Percentiles rank a stretch among this genome's conserved stretches.
Conservation (phyloP, 2,888 invertebrate genomes). For the Zaprionus obscuricornis region DNA sequence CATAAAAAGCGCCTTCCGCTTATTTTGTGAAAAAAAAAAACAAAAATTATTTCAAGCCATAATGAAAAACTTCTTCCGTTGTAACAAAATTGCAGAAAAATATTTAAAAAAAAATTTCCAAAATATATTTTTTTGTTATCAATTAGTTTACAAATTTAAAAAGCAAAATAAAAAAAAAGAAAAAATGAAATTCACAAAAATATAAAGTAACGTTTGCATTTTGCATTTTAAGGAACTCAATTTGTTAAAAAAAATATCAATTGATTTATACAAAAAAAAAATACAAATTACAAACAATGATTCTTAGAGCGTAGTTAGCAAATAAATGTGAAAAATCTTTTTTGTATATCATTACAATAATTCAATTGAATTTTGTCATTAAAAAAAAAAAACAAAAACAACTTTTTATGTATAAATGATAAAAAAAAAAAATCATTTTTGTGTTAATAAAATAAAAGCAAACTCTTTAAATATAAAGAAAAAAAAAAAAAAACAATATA, state of each 20-base stretch:
- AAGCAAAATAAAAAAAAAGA: slow-evolving; percentile 1
- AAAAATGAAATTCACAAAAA: too few species aligned
- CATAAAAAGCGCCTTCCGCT: slow-evolving; percentile 31
- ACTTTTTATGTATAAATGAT: slow-evolving; percentile 30
- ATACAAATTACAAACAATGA: slow-evolving; percentile 15
- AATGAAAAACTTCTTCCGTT: slow-evolving; percentile 11
- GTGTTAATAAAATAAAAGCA: slow-evolving; percentile 30
- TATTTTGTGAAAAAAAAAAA: slow-evolving; percentile 17
- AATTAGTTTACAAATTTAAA: too few species aligned
- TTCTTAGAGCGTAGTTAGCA: slow-evolving; percentile 54
- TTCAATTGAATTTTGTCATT: slow-evolving; percentile 24
- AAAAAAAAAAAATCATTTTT: slow-evolving; percentile 6
- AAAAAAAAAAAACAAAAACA: background rate
- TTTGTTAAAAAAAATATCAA: slow-evolving; percentile 3
- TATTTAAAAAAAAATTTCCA: slow-evolving; percentile 12
- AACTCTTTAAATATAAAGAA: background rate
- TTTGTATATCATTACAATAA: slow-evolving; percentile 21
- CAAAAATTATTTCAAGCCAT: slow-evolving; percentile 28
- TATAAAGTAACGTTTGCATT: slow-evolving; percentile 23
- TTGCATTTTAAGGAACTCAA: slow-evolving; percentile 36
- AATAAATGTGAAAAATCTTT: slow-evolving; percentile 32
- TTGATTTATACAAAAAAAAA: slow-evolving; percentile 9
- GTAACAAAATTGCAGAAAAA: slow-evolving; percentile 17
- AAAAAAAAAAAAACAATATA: background rate
- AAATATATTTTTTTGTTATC: too few species aligned